phyloP scores from a whole-genome alignment of 2,797 vertebrate species.

The Enteromius paludinosus region DNA sequence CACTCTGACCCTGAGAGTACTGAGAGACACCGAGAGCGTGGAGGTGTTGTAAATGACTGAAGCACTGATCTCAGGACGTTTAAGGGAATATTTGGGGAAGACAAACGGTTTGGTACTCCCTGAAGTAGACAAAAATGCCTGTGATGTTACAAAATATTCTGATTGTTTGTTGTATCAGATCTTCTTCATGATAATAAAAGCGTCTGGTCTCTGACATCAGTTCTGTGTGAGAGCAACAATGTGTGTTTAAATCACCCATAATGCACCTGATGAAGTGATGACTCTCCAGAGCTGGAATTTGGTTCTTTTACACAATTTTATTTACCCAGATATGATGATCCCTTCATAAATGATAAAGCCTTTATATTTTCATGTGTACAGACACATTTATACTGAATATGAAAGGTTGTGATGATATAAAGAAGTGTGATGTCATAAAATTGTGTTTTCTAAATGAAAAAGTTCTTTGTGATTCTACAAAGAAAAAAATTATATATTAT shows the following conservation, averaged over 20 bases:
- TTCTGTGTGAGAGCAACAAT: too few species aligned
- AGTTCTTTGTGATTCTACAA: too few species aligned
- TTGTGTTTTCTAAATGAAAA: too few species aligned
- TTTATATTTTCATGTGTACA: background rate
- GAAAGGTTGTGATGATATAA: background rate
- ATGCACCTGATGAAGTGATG: background rate
- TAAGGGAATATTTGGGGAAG: too few species aligned
- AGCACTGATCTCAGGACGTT: too few species aligned
- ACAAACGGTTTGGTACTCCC: too few species aligned
- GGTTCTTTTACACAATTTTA: background rate
- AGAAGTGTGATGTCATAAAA: background rate
- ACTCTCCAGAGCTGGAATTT: background rate
- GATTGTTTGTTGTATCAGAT: background rate
- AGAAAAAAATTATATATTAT: too few species aligned
- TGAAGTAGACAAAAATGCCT: background rate
- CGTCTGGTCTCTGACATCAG: too few species aligned
- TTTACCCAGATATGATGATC: background rate
- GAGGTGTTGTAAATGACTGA: too few species aligned
- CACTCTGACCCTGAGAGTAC: too few species aligned
- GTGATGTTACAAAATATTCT: background rate
- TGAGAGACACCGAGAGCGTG: too few species aligned
- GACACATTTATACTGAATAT: background rate
- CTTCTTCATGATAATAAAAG: background rate
- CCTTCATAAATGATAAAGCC: background rate
- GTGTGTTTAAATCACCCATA: background rate